phyloP scores from a whole-genome alignment of 2,888 invertebrate genomes.

The Helicoverpa assulta region DNA sequence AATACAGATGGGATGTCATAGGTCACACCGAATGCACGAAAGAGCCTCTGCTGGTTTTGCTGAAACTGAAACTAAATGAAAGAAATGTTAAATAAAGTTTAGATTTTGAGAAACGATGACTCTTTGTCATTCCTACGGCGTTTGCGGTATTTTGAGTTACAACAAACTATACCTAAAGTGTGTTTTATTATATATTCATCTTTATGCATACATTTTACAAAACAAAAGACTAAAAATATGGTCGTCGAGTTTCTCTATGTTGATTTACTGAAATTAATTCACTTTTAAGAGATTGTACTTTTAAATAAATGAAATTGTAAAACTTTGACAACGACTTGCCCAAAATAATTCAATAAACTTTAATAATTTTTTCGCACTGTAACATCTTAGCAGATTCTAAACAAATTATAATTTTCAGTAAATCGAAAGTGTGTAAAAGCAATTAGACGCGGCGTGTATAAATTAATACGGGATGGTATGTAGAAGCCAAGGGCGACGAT shows the following conservation, averaged over 20 bases:
- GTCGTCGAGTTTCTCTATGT: no score
- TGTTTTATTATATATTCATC: neutral
- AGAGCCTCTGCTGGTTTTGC: no score
- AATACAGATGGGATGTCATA: no score
- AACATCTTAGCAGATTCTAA: conserved; percentile 7
- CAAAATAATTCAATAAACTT: conserved; percentile 1
- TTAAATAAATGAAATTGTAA: neutral
- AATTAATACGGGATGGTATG: conserved; percentile 10
- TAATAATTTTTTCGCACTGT: conserved; percentile 2
- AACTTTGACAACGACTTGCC: conserved; percentile 35
- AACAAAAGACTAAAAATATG: no score
- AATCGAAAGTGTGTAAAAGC: conserved; percentile 27
- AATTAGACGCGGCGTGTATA: conserved; percentile 31
- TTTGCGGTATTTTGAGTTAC: neutral
- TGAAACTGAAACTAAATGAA: no score
- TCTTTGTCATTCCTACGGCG: no score
- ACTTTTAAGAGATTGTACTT: no score
- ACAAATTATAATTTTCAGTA: conserved; percentile 10
- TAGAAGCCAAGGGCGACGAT: neutral
- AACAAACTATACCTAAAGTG: neutral
- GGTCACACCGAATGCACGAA: no score
- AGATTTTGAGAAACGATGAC: no score
- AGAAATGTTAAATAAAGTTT: no score
- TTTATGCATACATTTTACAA: no score
- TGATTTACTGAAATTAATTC: no score